A percentile compares a stretch with the other conserved stretches of the same genome.
Conservation (phyloP, 2,888 invertebrate species). For the Polydrusus tereticollis region DNA sequence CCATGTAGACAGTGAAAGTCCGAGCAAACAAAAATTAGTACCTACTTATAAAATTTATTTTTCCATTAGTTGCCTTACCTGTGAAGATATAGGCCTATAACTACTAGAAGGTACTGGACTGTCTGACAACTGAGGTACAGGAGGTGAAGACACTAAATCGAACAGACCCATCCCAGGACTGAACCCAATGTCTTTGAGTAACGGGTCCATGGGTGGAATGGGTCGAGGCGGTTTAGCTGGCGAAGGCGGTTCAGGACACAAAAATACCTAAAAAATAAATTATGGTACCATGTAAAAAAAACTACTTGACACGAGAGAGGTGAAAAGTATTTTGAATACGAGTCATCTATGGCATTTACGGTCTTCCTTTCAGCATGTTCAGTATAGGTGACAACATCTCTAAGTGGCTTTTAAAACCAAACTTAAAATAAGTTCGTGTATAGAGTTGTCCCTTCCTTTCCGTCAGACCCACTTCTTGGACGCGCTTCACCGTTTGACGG, state of each 20-base stretch:
- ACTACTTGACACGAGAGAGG: background rate
- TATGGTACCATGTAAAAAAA: background rate
- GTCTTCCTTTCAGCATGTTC: too few relatives aligned
- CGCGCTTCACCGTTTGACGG: too few relatives aligned
- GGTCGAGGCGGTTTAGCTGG: slow-evolving; percentile 64
- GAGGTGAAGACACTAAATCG: slow-evolving; percentile 63
- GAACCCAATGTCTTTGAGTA: slow-evolving; percentile 69
- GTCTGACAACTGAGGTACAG: slow-evolving; percentile 65
- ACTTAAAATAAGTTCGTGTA: too few relatives aligned
- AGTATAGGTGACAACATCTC: too few relatives aligned
- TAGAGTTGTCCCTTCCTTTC: too few relatives aligned
- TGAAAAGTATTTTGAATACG: too few relatives aligned
- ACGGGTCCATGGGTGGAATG: slow-evolving; percentile 70
- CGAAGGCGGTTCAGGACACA: slow-evolving; percentile 83
- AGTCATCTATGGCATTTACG: too few relatives aligned
- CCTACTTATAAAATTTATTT: background rate
- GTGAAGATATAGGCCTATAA: slow-evolving; percentile 63
- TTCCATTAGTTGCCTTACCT: slow-evolving; percentile 55
- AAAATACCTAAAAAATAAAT: slow-evolving; percentile 74
- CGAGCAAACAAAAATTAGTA: too few relatives aligned
- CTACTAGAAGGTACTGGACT: slow-evolving; percentile 55
- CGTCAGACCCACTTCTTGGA: too few relatives aligned
- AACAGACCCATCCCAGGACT: slow-evolving; percentile 64
- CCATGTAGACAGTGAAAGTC: too few relatives aligned
- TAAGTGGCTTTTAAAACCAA: too few relatives aligned